Conservation (phyloP, 1,140 invertebrate species). For the Cydia splendana region DNA sequence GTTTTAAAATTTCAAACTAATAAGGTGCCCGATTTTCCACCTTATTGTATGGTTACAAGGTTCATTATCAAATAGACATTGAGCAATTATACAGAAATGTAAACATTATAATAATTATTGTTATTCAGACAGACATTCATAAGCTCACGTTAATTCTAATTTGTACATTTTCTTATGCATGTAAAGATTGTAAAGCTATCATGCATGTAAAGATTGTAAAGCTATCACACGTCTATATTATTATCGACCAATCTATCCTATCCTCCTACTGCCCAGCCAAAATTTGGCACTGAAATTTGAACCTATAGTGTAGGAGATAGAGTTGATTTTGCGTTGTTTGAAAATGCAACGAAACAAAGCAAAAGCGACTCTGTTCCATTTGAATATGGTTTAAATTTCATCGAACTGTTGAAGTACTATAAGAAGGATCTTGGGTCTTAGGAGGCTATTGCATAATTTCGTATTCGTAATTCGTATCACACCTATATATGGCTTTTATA, state of each 20-base stretch:
- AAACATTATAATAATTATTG: not conserved
- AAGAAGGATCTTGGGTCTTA: no score
- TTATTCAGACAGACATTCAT: not conserved
- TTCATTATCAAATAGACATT: conserved; percentile 10
- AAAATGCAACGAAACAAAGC: no score
- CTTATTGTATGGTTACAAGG: not conserved
- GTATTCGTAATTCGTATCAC: conserved; percentile 1
- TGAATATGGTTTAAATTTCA: no score
- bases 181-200: not conserved
- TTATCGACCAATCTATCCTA: no score
- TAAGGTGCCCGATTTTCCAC: not conserved
- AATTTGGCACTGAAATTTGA: no score
- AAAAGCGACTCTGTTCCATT: no score
- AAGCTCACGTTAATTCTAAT: conserved; percentile 24
- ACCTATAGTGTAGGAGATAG: no score
- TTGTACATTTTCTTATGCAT: conserved; percentile 26
- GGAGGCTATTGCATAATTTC: not conserved
- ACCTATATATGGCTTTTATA: not conserved
- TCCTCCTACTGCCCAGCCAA: no score
- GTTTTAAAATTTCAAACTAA: no score
- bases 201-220: not conserved
- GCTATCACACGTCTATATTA: conserved; percentile 1
- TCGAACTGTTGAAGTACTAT: no score
- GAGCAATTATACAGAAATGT: conserved; percentile 11
- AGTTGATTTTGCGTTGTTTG: no score